phyloP scores from a whole-genome alignment of 2,797 vertebrate genomes.

The Dermochelys coriacea region DNA sequence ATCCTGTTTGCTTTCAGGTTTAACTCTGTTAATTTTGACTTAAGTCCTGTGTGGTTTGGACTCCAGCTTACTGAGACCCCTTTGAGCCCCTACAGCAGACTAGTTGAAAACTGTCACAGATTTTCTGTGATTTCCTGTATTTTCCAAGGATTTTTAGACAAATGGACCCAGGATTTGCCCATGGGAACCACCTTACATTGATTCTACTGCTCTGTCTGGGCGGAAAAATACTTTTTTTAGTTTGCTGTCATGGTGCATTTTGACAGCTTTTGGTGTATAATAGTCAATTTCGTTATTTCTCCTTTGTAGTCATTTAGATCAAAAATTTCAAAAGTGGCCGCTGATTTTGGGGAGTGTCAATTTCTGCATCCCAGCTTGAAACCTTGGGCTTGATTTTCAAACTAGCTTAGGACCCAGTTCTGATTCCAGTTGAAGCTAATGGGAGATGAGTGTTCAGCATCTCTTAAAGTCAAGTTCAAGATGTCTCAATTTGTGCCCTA shows the following conservation, averaged over 20 bases:
- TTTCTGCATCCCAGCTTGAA: neutral
- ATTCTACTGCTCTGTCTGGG: neutral
- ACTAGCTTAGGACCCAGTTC: neutral
- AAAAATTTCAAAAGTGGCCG: neutral
- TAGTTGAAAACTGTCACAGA: no score
- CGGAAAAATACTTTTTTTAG: neutral
- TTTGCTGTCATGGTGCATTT: neutral
- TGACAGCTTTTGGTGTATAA: neutral
- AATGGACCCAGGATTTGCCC: no score
- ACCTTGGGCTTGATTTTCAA: neutral
- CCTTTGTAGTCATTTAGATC: neutral
- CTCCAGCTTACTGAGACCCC: no score
- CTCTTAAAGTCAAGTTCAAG: neutral
- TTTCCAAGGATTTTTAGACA: no score
- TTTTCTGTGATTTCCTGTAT: no score
- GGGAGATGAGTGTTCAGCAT: neutral
- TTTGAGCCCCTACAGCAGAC: no score
- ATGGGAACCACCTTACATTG: no score
- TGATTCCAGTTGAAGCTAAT: neutral
- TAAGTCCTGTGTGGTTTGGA: no score
- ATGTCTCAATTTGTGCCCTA: neutral
- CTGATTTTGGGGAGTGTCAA: neutral
- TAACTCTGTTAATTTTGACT: no score
- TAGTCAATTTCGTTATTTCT: neutral
- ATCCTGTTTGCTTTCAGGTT: no score